Evolutionary conservation across 2,797 vertebrate genomes (phyloP).

Genomic region (Potorous gilbertii): DNA sequence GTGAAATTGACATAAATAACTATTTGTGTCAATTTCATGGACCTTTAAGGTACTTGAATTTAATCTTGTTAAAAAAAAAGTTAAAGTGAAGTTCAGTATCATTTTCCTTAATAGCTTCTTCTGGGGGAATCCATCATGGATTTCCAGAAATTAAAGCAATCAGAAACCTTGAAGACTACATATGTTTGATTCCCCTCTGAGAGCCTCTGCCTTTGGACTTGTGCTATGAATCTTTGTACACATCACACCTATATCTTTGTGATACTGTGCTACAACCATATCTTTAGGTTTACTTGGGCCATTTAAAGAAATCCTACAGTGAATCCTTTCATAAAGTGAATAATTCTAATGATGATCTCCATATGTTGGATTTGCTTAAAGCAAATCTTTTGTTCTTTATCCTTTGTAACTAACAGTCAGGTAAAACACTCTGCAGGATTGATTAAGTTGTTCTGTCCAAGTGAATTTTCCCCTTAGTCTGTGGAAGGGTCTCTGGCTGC

Average conservation of each 20-base stretch:
- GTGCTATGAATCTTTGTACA: background rate
- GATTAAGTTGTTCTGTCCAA: background rate
- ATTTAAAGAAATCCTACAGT: conserved; percentile 13
- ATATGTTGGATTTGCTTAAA: background rate
- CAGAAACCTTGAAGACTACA: background rate
- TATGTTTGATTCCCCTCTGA: background rate
- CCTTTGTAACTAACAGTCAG: background rate
- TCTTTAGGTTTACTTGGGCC: background rate
- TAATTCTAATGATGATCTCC: background rate
- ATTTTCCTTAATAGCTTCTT: background rate
- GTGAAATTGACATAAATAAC: conserved; percentile 16
- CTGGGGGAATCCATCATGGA: background rate
- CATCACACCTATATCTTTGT: background rate
- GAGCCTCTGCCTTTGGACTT: background rate
- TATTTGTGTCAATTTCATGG: background rate
- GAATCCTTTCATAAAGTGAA: conserved; percentile 21
- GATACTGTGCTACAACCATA: background rate
- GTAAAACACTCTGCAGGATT: background rate
- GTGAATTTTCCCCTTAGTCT: background rate
- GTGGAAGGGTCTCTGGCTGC: background rate
- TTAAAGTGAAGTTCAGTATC: conserved; percentile 18
- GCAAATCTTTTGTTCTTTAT: background rate
- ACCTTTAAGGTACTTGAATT: conserved; percentile 31
- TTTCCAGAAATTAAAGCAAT: background rate
- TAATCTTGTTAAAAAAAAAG: conserved; percentile 22